Evolutionary conservation across 2,888 invertebrate species (phyloP).

Genomic region (Cosmia trapezina): DNA sequence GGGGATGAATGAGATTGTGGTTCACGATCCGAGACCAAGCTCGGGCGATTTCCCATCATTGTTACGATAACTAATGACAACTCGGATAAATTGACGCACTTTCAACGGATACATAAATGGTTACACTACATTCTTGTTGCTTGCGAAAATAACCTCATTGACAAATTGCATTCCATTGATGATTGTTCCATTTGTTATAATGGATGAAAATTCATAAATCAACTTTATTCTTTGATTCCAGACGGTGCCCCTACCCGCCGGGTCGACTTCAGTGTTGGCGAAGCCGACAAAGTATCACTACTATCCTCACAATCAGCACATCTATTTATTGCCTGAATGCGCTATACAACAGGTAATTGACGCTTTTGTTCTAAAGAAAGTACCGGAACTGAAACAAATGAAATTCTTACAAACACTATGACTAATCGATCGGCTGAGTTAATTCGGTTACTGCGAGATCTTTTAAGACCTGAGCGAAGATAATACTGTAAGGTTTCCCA

Average conservation of each 20-base stretch:
- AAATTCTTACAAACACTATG: conserved; percentile 52
- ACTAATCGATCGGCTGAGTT: conserved; percentile 34
- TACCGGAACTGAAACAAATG: conserved; percentile 53
- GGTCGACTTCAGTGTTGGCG: conserved; percentile 93
- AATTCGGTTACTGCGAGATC: conserved; percentile 37
- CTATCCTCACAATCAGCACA: conserved; percentile 98
- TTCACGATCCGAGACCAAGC: conserved; percentile 74
- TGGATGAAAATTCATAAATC: conserved; percentile 59
- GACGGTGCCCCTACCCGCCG: conserved; percentile 93
- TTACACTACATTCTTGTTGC: conserved; percentile 62
- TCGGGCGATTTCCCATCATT: conserved; percentile 81
- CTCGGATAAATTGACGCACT: conserved; percentile 77
- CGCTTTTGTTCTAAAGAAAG: conserved; percentile 65
- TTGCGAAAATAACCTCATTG: conserved; percentile 65
- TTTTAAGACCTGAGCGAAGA: conserved; percentile 41
- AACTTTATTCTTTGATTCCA: conserved; percentile 85
- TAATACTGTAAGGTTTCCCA: conserved; percentile 36
- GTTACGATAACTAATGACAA: conserved; percentile 79
- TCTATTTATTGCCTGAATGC: conserved; percentile 97
- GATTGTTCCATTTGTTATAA: conserved; percentile 43
- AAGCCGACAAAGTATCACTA: conserved; percentile 98
- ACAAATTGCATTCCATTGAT: conserved; percentile 65
- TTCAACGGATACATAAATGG: conserved; percentile 75
- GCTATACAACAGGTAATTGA: conserved; percentile 95
- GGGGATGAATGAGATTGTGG: conserved; percentile 75